Evolutionary conservation across 2,797 vertebrate species (phyloP).

Genomic region (Miichthys miiuy): DNA sequence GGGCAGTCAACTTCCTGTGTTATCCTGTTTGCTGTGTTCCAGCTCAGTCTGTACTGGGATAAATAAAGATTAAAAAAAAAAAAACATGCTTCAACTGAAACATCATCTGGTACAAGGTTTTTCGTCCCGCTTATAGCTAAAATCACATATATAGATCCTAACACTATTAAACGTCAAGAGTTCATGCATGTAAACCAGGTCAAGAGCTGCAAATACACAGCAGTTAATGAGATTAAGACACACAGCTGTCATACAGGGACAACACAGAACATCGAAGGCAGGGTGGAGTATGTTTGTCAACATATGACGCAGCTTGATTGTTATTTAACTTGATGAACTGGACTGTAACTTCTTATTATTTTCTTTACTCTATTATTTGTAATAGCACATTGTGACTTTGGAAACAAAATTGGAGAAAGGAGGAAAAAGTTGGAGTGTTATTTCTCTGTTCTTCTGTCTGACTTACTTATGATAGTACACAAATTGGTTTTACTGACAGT

Average conservation of each 20-base stretch:
- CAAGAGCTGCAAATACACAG: constrained; percentile 53
- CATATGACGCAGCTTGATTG: background rate
- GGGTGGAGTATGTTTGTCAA: background rate
- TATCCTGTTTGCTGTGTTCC: background rate
- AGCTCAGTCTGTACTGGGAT: background rate
- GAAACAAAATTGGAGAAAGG: background rate
- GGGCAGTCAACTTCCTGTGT: background rate
- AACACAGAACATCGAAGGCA: background rate
- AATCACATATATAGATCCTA: constrained; percentile 37
- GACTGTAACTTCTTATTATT: no score
- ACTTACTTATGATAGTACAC: no score
- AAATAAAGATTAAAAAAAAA: constrained; percentile 30
- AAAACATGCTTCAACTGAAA: constrained; percentile 8
- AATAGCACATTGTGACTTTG: background rate
- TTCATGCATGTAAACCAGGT: constrained; percentile 51
- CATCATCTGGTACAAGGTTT: constrained; percentile 45
- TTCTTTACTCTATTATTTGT: no score
- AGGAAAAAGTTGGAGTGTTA: background rate
- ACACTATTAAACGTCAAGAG: constrained; percentile 13
- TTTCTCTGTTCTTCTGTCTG: background rate
- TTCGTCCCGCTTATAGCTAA: constrained; percentile 34
- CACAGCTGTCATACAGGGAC: background rate
- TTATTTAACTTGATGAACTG: background rate
- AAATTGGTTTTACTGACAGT: background rate
- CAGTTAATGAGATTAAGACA: constrained; percentile 60